A percentile compares a stretch with the other conserved stretches of the same genome.
These are phyloP conservation scores for Nomia melanderi DNA, from an alignment of 1,140 invertebrate species.

Conservation along the genomic window DNA sequence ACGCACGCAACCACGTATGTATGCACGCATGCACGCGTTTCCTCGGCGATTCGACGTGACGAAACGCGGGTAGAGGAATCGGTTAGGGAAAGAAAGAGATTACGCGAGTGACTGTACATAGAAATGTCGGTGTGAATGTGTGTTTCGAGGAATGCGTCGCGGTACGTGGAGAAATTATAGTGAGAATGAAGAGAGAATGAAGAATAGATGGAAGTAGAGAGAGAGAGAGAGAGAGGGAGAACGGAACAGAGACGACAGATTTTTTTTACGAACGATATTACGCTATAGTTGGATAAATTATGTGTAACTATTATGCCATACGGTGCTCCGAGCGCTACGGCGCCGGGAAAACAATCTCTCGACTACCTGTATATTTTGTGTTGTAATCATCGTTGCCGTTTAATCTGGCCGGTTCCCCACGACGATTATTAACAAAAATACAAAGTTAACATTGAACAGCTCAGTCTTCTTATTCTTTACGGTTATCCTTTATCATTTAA, in stretches of 20 bases:
- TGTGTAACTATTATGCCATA: slow-evolving; percentile 71
- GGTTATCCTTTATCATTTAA: too few species aligned
- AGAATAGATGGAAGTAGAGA: not conserved
- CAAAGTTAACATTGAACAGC: slow-evolving; percentile 64
- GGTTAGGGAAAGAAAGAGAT: not conserved
- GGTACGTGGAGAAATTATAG: too few species aligned
- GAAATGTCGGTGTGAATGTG: slow-evolving; percentile 7
- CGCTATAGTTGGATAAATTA: slow-evolving; percentile 75
- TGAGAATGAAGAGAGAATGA: slow-evolving; percentile 12
- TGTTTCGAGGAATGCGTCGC: too few species aligned
- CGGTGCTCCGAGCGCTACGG: slow-evolving; percentile 77
- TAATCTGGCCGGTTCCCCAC: slow-evolving; percentile 53
- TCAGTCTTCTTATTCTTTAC: not conserved
- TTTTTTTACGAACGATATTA: slow-evolving; percentile 76
- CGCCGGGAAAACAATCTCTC: slow-evolving; percentile 73
- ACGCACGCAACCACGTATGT: not conserved
- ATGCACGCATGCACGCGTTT: too few species aligned
- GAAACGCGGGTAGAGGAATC: too few species aligned
- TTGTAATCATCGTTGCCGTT: slow-evolving; percentile 73
- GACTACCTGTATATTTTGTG: slow-evolving; percentile 74
- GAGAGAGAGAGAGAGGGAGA: slow-evolving; percentile 1
- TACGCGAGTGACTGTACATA: not conserved
- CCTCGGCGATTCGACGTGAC: too few species aligned
- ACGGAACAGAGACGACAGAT: slow-evolving; percentile 66
- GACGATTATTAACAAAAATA: slow-evolving; percentile 69